Percentiles rank a stretch among this genome's conserved stretches.
These are phyloP conservation scores for Istiophorus platypterus DNA, from an alignment of 2,113 vertebrate genomes.

Conservation along the genomic window DNA sequence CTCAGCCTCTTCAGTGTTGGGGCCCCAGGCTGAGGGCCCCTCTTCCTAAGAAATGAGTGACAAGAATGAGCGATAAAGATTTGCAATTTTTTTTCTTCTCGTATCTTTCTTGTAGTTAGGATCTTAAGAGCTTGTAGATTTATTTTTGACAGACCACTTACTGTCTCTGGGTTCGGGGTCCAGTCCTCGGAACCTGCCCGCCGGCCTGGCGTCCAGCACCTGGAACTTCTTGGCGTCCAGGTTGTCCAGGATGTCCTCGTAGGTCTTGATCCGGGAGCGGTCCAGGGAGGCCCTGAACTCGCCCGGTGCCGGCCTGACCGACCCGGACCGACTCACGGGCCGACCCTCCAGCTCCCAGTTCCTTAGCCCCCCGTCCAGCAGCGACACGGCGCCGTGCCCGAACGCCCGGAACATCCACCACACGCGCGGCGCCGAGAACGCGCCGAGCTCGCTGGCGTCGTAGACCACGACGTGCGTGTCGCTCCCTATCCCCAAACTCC, in stretches of 20 bases:
- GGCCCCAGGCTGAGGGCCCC: no score
- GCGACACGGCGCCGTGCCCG: constrained; percentile 89
- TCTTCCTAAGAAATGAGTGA: no score
- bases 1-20: no score
- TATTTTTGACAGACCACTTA: constrained; percentile 68
- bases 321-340: constrained; percentile 74
- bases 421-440: constrained; percentile 90
- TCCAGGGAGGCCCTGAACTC: constrained; percentile 85
- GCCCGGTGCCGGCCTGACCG: constrained; percentile 58
- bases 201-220: constrained; percentile 88
- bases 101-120: no score
- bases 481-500: constrained; percentile 87
- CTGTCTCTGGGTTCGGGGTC: constrained; percentile 93
- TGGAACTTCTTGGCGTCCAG: constrained; percentile 87
- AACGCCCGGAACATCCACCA: constrained; percentile 99
- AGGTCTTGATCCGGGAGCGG: constrained; percentile 85
- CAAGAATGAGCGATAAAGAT: no score
- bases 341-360: constrained; percentile 88
- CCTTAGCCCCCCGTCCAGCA: constrained; percentile 90
- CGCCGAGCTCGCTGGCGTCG: constrained; percentile 91
- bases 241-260: constrained; percentile 90
- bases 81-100: no score
- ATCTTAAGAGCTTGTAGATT: no score
- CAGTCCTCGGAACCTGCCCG: constrained; percentile 88
- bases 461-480: constrained; percentile 93